Evolutionary conservation across 53 echinoderm and acorn worm genomes (phyloP).

Genomic region (Echinometra lucunter): DNA sequence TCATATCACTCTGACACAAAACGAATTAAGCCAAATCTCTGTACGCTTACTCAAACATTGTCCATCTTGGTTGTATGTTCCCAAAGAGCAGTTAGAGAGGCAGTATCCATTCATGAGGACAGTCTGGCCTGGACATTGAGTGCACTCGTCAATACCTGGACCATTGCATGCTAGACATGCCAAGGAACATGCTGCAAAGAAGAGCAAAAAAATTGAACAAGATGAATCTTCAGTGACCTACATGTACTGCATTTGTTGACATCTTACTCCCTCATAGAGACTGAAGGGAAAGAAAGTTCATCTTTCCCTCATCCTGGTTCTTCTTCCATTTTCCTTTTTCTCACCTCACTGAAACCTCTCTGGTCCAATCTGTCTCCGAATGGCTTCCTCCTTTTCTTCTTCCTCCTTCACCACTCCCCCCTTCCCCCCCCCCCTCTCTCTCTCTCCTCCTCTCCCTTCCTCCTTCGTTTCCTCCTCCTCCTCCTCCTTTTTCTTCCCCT

Average conservation of each 20-base stretch:
- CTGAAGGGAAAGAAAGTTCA: no score
- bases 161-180: slow-evolving; percentile 84
- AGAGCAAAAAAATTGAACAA: background rate
- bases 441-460: no score
- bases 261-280: no score
- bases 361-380: background rate
- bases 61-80: slow-evolving; percentile 77
- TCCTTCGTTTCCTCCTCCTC: no score
- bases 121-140: slow-evolving; percentile 68
- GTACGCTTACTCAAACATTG: slow-evolving; percentile 82
- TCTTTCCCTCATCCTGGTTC: background rate
- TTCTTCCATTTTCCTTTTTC: background rate
- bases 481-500: background rate
- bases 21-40: background rate
- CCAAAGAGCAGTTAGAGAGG: slow-evolving; percentile 87
- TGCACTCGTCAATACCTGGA: slow-evolving; percentile 80
- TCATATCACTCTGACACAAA: background rate
- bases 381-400: background rate
- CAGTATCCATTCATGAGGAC: slow-evolving; percentile 84
- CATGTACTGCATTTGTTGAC: background rate
- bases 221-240: background rate
- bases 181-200: slow-evolving; percentile 83
- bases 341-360: background rate
- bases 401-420: background rate
- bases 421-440: background rate